Percentiles rank a stretch among this genome's conserved stretches.
Evolutionary conservation across 2,888 invertebrate species (phyloP).

Genomic region (Ryuthela nishihirai): DNA sequence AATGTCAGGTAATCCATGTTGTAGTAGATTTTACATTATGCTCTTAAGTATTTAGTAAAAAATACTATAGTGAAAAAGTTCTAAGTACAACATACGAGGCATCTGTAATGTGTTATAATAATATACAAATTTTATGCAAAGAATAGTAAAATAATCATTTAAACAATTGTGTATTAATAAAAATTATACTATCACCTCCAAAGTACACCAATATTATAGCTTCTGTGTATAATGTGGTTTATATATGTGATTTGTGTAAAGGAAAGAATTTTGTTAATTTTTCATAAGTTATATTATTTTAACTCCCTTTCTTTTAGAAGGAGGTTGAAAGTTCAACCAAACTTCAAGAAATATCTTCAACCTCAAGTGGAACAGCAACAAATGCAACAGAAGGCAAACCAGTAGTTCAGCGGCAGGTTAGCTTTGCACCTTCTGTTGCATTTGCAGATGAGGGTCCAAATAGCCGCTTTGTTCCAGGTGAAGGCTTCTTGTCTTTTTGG

Average conservation of each 20-base stretch:
- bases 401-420: slow-evolving; percentile 15
- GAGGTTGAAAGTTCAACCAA: slow-evolving; percentile 15
- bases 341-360: slow-evolving; percentile 12
- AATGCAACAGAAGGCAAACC: slow-evolving; percentile 3
- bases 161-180: too few relatives aligned
- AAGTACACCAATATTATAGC: neutral
- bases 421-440: slow-evolving; percentile 33
- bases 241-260: too few relatives aligned
- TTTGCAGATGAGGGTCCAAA: slow-evolving; percentile 22
- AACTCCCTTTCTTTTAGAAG: slow-evolving; percentile 9
- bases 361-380: slow-evolving; percentile 1
- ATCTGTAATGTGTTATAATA: neutral
- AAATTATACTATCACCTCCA: neutral
- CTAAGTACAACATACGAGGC: neutral
- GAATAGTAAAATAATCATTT: too few relatives aligned
- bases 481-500: slow-evolving; percentile 32
- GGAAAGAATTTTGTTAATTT: too few relatives aligned
- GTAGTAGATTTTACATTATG: too few relatives aligned
- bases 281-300: neutral
- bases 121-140: neutral
- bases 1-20: too few relatives aligned
- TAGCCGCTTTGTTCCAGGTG: slow-evolving; percentile 15
- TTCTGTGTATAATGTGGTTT: too few relatives aligned
- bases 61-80: neutral
- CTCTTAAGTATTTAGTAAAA: too few relatives aligned